Conservation (phyloP, 2,113 vertebrate species). For the Desmodus rotundus region DNA sequence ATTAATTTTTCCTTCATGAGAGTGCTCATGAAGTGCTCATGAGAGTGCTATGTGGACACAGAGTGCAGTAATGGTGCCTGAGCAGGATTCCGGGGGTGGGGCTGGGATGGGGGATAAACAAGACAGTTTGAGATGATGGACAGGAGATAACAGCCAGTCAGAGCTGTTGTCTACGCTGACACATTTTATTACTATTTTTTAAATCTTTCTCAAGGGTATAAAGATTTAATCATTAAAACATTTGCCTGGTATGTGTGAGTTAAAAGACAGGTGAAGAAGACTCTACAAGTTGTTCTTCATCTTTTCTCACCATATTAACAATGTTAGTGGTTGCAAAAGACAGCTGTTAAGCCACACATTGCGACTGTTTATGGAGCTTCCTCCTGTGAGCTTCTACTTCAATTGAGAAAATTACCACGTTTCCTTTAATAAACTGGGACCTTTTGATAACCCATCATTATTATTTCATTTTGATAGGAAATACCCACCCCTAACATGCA, state of each 20-base stretch:
- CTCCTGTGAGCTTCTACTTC: slow-evolving; percentile 54
- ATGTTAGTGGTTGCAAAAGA: slow-evolving; percentile 42
- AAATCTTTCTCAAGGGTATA: slow-evolving; percentile 72
- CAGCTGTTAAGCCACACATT: slow-evolving; percentile 32
- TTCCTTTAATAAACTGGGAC: slow-evolving; percentile 48
- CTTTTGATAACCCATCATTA: slow-evolving; percentile 41
- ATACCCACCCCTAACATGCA: background rate
- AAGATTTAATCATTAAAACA: slow-evolving; percentile 77
- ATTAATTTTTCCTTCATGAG: slow-evolving; percentile 86
- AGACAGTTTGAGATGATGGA: slow-evolving; percentile 83
- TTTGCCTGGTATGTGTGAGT: slow-evolving; percentile 38
- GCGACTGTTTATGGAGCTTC: slow-evolving; percentile 57
- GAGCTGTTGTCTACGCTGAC: slow-evolving; percentile 68
- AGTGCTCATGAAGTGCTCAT: slow-evolving; percentile 83
- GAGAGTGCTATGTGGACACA: slow-evolving; percentile 82
- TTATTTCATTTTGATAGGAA: background rate
- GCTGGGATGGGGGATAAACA: slow-evolving; percentile 76
- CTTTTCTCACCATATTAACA: slow-evolving; percentile 59
- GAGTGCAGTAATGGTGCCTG: slow-evolving; percentile 82
- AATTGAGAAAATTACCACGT: slow-evolving; percentile 52
- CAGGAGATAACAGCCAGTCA: slow-evolving; percentile 79
- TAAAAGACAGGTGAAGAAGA: slow-evolving; percentile 67
- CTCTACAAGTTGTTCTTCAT: background rate
- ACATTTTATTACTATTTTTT: slow-evolving; percentile 66
- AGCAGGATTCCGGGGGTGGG: slow-evolving; percentile 76